Percentiles rank a stretch among this genome's conserved stretches.
phyloP scores from a whole-genome alignment of 2,797 vertebrate species.

The Aeoliscus strigatus region DNA sequence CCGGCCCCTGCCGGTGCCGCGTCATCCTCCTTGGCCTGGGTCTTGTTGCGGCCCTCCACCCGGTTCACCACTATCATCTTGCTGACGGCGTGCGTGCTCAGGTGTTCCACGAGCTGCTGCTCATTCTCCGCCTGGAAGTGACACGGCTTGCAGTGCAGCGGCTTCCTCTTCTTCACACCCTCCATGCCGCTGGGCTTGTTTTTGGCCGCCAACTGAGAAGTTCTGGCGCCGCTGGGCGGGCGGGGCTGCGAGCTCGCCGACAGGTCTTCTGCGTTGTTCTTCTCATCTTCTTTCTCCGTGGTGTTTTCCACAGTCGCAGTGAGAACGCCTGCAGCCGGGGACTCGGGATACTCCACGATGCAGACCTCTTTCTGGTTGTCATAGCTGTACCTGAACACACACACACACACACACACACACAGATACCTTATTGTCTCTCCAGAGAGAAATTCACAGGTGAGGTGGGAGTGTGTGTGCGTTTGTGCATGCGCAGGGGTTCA shows the following conservation, averaged over 20 bases:
- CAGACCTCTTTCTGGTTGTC: conserved; percentile 66
- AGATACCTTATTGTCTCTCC: too few relatives aligned
- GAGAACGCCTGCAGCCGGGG: conserved; percentile 1
- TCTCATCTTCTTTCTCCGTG: not conserved
- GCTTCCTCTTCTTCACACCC: conserved; percentile 81
- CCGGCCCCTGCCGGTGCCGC: conserved; percentile 46
- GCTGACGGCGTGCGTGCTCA: conserved; percentile 86
- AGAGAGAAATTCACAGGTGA: too few relatives aligned
- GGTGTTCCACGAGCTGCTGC: conserved; percentile 88
- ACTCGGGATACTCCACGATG: conserved; percentile 51
- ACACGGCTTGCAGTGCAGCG: conserved; percentile 93
- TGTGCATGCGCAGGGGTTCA: too few relatives aligned
- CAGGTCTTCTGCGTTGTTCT: conserved; percentile 36
- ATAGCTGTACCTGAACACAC: conserved; percentile 55
- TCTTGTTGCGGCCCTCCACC: conserved; percentile 82
- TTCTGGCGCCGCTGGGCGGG: conserved; percentile 2
- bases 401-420: too few relatives aligned
- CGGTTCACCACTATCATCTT: conserved; percentile 88
- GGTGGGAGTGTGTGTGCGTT: too few relatives aligned
- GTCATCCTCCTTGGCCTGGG: conserved; percentile 64
- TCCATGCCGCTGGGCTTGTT: too few relatives aligned
- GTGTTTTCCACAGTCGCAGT: not conserved
- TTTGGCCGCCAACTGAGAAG: conserved; percentile 12
- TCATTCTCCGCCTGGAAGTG: conserved; percentile 86
- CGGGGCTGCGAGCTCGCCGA: conserved; percentile 7